A percentile compares a stretch with the other conserved stretches of the same genome.
Conservation (phyloP, 2,888 invertebrate species). For the Fissipunctia ypsillon region DNA sequence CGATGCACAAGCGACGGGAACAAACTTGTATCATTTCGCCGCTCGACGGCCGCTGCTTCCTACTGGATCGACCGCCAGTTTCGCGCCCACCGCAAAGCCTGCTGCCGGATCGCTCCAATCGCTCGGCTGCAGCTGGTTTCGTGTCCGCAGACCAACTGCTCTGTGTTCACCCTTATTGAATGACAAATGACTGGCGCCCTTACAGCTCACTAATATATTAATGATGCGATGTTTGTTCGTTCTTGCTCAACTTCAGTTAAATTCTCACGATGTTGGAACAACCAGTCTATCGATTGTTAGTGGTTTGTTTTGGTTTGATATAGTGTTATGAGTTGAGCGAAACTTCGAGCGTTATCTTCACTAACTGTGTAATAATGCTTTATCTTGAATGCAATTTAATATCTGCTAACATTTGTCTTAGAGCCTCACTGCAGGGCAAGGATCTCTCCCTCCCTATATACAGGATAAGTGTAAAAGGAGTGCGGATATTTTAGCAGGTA, state of each 20-base stretch:
- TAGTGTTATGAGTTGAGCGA: not conserved
- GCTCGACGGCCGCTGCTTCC: no score
- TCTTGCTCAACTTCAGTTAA: constrained; percentile 31
- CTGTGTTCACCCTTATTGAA: constrained; percentile 23
- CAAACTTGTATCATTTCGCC: no score
- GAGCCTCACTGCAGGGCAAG: not conserved
- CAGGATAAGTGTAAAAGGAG: no score
- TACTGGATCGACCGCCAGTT: no score
- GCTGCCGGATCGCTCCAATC: no score
- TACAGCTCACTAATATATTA: constrained; percentile 29
- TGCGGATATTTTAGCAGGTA: no score
- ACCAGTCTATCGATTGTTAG: constrained; percentile 13
- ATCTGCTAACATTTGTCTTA: not conserved
- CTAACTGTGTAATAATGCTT: not conserved
- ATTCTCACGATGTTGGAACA: constrained; percentile 21
- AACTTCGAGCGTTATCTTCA: constrained; percentile 6
- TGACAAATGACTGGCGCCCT: constrained; percentile 46
- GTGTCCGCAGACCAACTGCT: not conserved
- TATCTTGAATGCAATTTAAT: constrained; percentile 36
- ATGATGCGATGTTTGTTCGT: constrained; percentile 43
- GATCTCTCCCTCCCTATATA: not conserved
- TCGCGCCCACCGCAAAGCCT: no score
- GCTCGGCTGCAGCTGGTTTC: no score
- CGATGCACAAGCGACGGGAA: no score
- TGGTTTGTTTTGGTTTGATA: constrained; percentile 12